Conservation (phyloP, 1,140 invertebrate genomes). For the Harlomillsia oculata region DNA sequence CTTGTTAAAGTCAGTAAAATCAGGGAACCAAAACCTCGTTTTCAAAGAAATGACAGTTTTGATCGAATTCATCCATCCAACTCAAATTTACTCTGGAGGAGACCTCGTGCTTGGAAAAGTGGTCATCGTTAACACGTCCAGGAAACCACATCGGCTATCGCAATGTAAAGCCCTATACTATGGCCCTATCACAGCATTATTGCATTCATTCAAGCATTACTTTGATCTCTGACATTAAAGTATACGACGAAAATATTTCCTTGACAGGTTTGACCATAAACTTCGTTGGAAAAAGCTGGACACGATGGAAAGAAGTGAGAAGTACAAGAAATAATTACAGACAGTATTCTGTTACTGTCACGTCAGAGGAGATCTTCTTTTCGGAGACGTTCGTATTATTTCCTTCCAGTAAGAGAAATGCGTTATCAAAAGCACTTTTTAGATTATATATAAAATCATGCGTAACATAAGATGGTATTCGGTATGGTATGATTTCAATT, state of each 20-base stretch:
- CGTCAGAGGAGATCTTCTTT: not conserved
- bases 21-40: too few relatives aligned
- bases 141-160: not conserved
- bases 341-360: not conserved
- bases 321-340: not conserved
- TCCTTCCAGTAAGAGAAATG: not conserved
- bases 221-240: not conserved
- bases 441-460: too few relatives aligned
- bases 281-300: not conserved
- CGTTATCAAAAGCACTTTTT: too few relatives aligned
- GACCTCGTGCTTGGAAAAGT: not conserved
- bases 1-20: too few relatives aligned
- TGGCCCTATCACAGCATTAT: too few relatives aligned
- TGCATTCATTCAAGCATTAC: not conserved
- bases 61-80: not conserved
- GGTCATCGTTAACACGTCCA: not conserved
- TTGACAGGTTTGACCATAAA: not conserved
- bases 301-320: constrained; percentile 1
- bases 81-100: not conserved
- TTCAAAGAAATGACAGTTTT: not conserved
- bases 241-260: not conserved
- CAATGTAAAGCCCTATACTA: constrained; percentile 6
- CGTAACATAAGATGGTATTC: not conserved
- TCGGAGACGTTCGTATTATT: not conserved
- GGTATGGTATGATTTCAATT: too few relatives aligned